Percentiles rank a stretch among this genome's conserved stretches.
Conservation (phyloP, 2,113 vertebrate genomes). For the Danio rerio region GRCz12tu NC_133177.1:47788001-47788500, state of each 20-base stretch:
- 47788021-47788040: background rate
- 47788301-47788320: slow-evolving; percentile 6
- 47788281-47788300: slow-evolving; percentile 70
- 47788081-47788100: background rate
- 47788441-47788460: too few relatives aligned
- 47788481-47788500: too few relatives aligned
- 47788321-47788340: background rate
- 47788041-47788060: background rate
- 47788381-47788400: too few relatives aligned
- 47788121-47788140: slow-evolving; percentile 89
- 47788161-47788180: slow-evolving; percentile 88
- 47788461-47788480: too few relatives aligned
- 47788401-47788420: too few relatives aligned
- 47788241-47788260: slow-evolving; percentile 88
- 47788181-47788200: slow-evolving; percentile 91
- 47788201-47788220: slow-evolving; percentile 84
- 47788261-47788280: slow-evolving; percentile 80
- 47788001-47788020: background rate
- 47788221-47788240: slow-evolving; percentile 88
- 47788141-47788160: slow-evolving; percentile 96
- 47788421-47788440: too few relatives aligned
- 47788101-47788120: background rate
- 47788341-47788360: background rate
- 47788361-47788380: slow-evolving; percentile 16
- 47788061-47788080: background rate